phyloP scores from a whole-genome alignment of 2,888 invertebrate genomes.

The Diaperis boleti region DNA sequence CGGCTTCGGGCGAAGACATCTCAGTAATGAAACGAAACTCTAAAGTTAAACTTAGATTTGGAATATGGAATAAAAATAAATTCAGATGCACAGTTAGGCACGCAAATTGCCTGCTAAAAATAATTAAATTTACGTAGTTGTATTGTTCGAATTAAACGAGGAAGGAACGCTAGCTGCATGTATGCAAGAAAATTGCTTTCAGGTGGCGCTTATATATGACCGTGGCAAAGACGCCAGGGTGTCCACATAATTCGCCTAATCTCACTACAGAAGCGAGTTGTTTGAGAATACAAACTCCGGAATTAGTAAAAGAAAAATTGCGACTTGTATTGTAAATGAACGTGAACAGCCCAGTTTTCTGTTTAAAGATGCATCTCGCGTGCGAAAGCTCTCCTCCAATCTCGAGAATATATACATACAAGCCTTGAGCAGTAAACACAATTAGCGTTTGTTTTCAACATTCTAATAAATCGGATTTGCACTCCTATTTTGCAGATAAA shows the following conservation, averaged over 20 bases:
- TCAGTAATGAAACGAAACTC: not conserved
- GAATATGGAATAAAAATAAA: conserved; percentile 11
- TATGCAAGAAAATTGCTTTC: conserved; percentile 38
- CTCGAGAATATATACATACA: conserved; percentile 60
- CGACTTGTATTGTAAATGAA: conserved; percentile 60
- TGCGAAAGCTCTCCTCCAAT: conserved; percentile 57
- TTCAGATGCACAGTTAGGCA: conserved; percentile 15
- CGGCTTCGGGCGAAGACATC: conserved; percentile 10
- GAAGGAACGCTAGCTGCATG: conserved; percentile 22
- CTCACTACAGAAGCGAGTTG: conserved; percentile 54
- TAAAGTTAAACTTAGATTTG: not conserved
- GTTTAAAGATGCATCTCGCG: conserved; percentile 60
- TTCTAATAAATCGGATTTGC: conserved; percentile 63
- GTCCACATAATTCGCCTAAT: conserved; percentile 59
- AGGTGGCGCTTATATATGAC: conserved; percentile 37
- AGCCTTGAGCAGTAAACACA: conserved; percentile 62
- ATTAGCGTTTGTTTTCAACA: conserved; percentile 64
- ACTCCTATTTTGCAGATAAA: conserved; percentile 56
- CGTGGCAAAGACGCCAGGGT: conserved; percentile 52
- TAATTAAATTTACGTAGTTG: conserved; percentile 33
- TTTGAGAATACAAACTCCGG: conserved; percentile 62
- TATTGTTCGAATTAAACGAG: conserved; percentile 36
- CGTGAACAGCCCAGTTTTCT: conserved; percentile 56
- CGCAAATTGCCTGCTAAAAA: conserved; percentile 28
- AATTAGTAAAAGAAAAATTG: conserved; percentile 63